Conservation (phyloP, 2,113 vertebrate species). For the human region GRCh38 chr17:44114501-44115000, state of each 20-base stretch:
- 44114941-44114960: background rate
- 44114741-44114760: background rate
- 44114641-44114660: background rate
- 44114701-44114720: background rate
- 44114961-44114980: background rate
- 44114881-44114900: background rate
- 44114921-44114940: background rate
- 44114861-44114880: background rate
- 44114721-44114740: background rate
- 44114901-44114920: background rate
- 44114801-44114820: background rate
- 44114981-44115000: background rate
- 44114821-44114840: background rate
- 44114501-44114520: conserved; percentile 61
- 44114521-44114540: conserved; percentile 35
- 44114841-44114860: background rate
- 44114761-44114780: background rate
- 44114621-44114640: background rate
- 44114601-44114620: background rate
- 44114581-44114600: background rate
- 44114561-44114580: conserved; percentile 9
- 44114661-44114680: background rate
- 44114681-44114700: background rate
- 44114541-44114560: conserved; percentile 54
- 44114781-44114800: background rate